Evolutionary conservation across 2,113 vertebrate genomes (phyloP), one percentile per base, ranked within the genome.

Genomic region (Mirza zaza): DNA sequence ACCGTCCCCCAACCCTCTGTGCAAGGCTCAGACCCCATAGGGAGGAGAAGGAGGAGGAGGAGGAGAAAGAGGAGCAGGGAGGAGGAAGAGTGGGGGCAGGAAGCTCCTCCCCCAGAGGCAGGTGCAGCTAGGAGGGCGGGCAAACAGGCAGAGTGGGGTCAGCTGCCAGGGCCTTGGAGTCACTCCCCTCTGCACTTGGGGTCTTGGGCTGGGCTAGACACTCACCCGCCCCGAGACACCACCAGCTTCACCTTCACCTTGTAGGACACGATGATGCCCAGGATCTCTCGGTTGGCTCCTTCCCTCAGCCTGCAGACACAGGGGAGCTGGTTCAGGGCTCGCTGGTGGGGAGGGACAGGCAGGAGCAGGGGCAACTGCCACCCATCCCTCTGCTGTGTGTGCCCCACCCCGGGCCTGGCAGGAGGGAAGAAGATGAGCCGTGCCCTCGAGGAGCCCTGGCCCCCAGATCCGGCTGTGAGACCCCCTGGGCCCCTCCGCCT

Each of bases 221-320:
- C 99, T 98, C 97, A 99, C 99, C 99, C 99, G 88, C 99, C 99
- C 95, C 99, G 98, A 0, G 99, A 99, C 67, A 99, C 99, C 39
- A 99, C 99, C 98, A 99, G 98, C 99, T 99, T 99, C 98, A 99
- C 99, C 97, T 99, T 99, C 95, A 99, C 99, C 97, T 99, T 99
- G 98, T 99, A 99, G 8, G 99, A 99, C 32, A 99, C 99, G 0
- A 99, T 99, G 81, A 99, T 99, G 39, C 99, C 99, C 81, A 99
- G 97, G 97, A 99, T 99, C 98, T 99, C 99, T 92, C 99, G 99
- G 96, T 99, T 99, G 98, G 99, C 99, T 27, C 99, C 99, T 13
- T 99, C 99, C 96, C 99, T 98, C 90, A 99, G 98, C 98, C 99
- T 99, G 98, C 32, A 63, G 2, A 94, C 25, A 68, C 2, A 29